These are phyloP conservation scores for Zaprionus davidi DNA, from an alignment of 1,140 invertebrate species.

Conservation along the genomic window DNA sequence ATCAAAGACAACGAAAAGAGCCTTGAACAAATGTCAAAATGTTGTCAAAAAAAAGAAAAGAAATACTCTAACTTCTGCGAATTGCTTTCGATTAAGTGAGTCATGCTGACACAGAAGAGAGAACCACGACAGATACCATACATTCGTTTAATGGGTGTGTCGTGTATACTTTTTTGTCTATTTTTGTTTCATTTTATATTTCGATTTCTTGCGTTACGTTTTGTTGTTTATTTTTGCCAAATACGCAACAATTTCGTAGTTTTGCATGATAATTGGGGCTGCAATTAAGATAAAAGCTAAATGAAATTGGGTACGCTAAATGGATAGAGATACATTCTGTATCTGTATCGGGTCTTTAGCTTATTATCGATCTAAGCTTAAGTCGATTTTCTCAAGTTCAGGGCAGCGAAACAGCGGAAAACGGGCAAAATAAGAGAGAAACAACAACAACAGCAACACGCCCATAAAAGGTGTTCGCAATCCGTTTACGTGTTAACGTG, in stretches of 20 bases:
- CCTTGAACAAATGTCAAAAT: conserved; percentile 66
- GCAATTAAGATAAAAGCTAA: conserved; percentile 42
- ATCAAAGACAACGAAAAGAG: conserved; percentile 36
- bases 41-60: background rate
- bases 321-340: background rate
- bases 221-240: conserved; percentile 31
- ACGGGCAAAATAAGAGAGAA: conserved; percentile 21
- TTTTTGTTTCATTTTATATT: conserved; percentile 2
- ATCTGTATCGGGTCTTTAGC: background rate
- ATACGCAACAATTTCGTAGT: conserved; percentile 3
- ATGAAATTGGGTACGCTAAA: conserved; percentile 8
- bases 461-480: conserved; percentile 58
- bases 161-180: background rate
- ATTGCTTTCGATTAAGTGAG: conserved; percentile 24
- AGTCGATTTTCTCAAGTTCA: conserved; percentile 76
- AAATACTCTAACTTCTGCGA: conserved; percentile 8
- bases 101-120: conserved; percentile 23
- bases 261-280: conserved; percentile 36
- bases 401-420: conserved; percentile 35
- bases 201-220: conserved; percentile 4
- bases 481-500: conserved; percentile 55
- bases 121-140: background rate
- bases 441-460: conserved; percentile 41
- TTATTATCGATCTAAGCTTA: conserved; percentile 68
- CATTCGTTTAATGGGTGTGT: conserved; percentile 24